Conservation (phyloP, 2,797 vertebrate genomes). For the Furcifer pardalis region DNA sequence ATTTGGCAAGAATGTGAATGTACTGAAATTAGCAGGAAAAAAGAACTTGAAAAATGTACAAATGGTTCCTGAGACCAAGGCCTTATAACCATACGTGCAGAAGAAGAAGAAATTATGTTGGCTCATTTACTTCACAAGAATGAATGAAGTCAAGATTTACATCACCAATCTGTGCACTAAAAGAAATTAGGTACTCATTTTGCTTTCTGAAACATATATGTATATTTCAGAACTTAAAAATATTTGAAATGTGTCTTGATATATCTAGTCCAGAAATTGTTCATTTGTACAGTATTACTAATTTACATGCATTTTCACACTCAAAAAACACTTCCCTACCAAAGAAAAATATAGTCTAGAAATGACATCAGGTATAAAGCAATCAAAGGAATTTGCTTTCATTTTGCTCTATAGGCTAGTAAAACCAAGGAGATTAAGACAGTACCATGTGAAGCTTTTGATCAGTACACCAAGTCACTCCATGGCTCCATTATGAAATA, state of each 20-base stretch:
- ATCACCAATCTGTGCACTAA: not conserved
- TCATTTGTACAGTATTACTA: not conserved
- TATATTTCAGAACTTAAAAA: too few relatives aligned
- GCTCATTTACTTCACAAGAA: too few relatives aligned
- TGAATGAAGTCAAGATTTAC: too few relatives aligned
- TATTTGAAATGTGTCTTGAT: too few relatives aligned
- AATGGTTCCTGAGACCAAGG: too few relatives aligned
- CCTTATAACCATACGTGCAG: too few relatives aligned
- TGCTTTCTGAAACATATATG: not conserved
- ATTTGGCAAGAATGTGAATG: too few relatives aligned
- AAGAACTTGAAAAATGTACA: too few relatives aligned
- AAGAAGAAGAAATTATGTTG: too few relatives aligned
- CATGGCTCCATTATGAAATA: conserved; percentile 60
- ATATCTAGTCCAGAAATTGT: not conserved
- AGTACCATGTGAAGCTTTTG: conserved; percentile 56
- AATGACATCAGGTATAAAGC: conserved; percentile 55
- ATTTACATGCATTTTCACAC: not conserved
- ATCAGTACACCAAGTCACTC: conserved; percentile 57
- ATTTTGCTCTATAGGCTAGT: conserved; percentile 54
- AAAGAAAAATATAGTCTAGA: conserved; percentile 44
- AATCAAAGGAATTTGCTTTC: conserved; percentile 62
- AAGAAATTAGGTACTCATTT: not conserved
- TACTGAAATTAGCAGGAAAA: too few relatives aligned
- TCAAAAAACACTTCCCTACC: conserved; percentile 25
- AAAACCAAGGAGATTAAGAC: conserved; percentile 72